These are phyloP conservation scores for Tetranychus truncatus DNA, from an alignment of 2,888 invertebrate species.

Conservation along the genomic window DNA sequence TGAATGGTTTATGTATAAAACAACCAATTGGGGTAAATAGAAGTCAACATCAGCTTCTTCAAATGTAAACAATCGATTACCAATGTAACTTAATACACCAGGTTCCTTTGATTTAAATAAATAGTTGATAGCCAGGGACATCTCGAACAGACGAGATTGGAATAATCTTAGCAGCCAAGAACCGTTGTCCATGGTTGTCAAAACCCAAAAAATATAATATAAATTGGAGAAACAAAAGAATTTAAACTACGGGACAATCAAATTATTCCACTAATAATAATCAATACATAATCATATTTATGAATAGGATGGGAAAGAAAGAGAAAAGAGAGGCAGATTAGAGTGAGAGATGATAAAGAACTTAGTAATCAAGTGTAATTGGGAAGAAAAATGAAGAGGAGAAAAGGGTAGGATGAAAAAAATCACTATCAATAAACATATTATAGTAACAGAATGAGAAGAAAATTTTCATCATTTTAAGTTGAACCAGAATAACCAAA, in stretches of 20 bases:
- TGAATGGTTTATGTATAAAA: constrained; percentile 95
- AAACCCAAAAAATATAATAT: background rate
- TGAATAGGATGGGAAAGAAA: background rate
- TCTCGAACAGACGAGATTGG: constrained; percentile 91
- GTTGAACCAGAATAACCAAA: no score
- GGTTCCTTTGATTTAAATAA: constrained; percentile 94
- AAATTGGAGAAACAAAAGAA: background rate
- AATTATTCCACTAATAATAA: background rate
- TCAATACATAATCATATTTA: background rate
- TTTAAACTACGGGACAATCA: background rate
- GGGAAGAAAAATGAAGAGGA: no score
- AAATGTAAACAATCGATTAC: constrained; percentile 91
- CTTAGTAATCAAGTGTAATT: no score
- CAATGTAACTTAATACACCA: constrained; percentile 90
- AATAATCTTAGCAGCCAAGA: constrained; percentile 56
- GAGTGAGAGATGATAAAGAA: no score
- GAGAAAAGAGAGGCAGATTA: background rate
- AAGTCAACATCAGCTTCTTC: constrained; percentile 79
- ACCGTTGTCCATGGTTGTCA: background rate
- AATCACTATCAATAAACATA: no score
- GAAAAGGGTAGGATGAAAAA: no score
- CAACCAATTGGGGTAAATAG: constrained; percentile 89
- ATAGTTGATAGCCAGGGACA: constrained; percentile 95
- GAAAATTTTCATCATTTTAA: no score
- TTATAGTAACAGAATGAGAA: no score